A percentile compares a stretch with the other conserved stretches of the same genome.
These are phyloP conservation scores for Cephus nigrinus DNA, from an alignment of 2,888 invertebrate species.

Conservation along the genomic window DNA sequence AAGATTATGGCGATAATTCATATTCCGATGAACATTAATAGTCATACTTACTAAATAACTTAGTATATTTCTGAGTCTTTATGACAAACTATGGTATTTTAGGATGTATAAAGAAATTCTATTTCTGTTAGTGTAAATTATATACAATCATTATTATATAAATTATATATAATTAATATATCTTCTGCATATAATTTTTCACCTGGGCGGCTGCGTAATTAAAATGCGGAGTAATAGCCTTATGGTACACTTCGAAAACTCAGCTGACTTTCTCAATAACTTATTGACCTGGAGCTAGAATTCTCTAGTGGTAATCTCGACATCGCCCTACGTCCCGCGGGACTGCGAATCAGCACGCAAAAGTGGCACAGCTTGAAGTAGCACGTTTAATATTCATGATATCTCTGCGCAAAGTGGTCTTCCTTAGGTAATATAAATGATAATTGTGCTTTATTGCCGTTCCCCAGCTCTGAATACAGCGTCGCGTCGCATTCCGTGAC, in stretches of 20 bases:
- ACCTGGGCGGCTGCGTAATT: background rate
- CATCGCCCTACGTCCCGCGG: background rate
- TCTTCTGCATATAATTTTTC: too few species aligned
- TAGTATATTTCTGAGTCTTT: too few species aligned
- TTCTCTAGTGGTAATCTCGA: background rate
- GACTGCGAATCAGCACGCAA: background rate
- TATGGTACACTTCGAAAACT: background rate
- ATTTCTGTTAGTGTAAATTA: too few species aligned
- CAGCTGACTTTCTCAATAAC: background rate
- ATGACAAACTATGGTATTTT: too few species aligned
- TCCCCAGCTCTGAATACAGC: constrained; percentile 17
- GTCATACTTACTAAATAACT: too few species aligned
- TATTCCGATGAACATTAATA: too few species aligned
- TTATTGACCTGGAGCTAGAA: background rate
- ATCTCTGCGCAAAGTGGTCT: constrained; percentile 40
- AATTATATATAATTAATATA: too few species aligned
- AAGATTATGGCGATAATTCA: too few species aligned
- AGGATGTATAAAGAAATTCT: too few species aligned
- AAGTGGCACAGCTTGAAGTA: background rate
- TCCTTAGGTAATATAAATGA: constrained; percentile 47
- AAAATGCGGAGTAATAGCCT: background rate
- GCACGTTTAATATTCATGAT: constrained; percentile 44
- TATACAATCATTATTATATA: too few species aligned
- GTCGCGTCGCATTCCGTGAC: constrained; percentile 24
- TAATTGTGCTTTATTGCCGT: constrained; percentile 49